phyloP scores from a whole-genome alignment of 2,888 invertebrate genomes.

The Orthonevra nobilis region DNA sequence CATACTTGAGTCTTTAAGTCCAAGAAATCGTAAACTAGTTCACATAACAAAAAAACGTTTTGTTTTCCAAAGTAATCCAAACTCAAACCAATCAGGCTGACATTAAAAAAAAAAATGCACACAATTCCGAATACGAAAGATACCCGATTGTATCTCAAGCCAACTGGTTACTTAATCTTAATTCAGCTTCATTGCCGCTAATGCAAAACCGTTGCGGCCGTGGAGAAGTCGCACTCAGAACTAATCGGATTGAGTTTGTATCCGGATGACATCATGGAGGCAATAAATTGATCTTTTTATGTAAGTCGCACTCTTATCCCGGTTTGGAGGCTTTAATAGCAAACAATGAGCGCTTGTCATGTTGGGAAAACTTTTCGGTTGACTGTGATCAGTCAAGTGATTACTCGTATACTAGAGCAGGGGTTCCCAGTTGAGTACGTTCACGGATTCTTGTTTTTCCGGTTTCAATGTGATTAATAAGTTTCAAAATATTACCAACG shows the following conservation, averaged over 20 bases:
- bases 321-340: slow-evolving; percentile 1
- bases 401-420: no score
- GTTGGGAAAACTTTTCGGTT: slow-evolving; percentile 7
- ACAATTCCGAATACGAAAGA: slow-evolving; percentile 57
- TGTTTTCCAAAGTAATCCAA: slow-evolving; percentile 4
- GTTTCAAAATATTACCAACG: background rate
- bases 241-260: slow-evolving; percentile 51
- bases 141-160: slow-evolving; percentile 31
- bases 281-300: slow-evolving; percentile 10
- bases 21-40: background rate
- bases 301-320: slow-evolving; percentile 18
- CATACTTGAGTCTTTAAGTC: background rate
- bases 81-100: background rate
- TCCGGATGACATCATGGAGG: slow-evolving; percentile 55
- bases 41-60: slow-evolving; percentile 17
- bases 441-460: slow-evolving; percentile 28
- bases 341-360: slow-evolving; percentile 29
- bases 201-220: slow-evolving; percentile 6
- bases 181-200: slow-evolving; percentile 33
- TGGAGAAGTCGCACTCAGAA: slow-evolving; percentile 5
- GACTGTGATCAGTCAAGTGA: background rate
- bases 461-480: slow-evolving; percentile 34
- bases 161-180: slow-evolving; percentile 42
- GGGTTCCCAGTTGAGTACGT: slow-evolving; percentile 11
- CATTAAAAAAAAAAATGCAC: slow-evolving; percentile 5